A percentile compares a stretch with the other conserved stretches of the same genome.
Conservation (phyloP, 2,113 vertebrate genomes). For the Ornithorhynchus anatinus region DNA sequence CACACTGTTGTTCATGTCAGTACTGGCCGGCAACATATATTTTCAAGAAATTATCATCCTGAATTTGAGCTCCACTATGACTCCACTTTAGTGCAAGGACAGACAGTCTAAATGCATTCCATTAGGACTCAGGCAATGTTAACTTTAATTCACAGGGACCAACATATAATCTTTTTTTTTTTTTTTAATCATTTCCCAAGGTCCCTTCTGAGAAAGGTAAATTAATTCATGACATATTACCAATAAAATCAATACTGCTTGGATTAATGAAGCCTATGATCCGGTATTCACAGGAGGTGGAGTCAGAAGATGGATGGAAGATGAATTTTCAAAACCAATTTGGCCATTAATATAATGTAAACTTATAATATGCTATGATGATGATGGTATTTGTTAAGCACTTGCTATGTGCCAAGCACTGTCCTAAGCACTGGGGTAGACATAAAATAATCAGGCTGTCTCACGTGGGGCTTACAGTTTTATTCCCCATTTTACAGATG, state of each 20-base stretch:
- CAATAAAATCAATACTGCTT: not conserved
- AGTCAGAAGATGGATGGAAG: not conserved
- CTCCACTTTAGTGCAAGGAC: no score
- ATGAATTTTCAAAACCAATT: not conserved
- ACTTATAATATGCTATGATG: not conserved
- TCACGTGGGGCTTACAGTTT: no score
- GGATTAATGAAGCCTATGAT: not conserved
- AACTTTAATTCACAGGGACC: not conserved
- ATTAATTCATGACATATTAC: not conserved
- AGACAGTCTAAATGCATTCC: no score
- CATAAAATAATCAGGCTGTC: no score
- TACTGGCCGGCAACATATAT: no score
- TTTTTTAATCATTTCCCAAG: not conserved
- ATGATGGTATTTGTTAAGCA: no score
- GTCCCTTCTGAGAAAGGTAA: not conserved
- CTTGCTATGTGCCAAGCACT: no score
- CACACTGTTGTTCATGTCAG: no score
- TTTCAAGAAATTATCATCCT: no score
- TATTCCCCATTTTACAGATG: no score
- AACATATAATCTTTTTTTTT: not conserved
- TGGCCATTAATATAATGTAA: not conserved
- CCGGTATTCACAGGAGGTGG: not conserved
- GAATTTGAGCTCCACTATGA: no score
- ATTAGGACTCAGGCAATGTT: not conserved
- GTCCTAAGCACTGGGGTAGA: no score